phyloP scores from a whole-genome alignment of 2,113 vertebrate species.

The Gadus chalcogrammus region DNA sequence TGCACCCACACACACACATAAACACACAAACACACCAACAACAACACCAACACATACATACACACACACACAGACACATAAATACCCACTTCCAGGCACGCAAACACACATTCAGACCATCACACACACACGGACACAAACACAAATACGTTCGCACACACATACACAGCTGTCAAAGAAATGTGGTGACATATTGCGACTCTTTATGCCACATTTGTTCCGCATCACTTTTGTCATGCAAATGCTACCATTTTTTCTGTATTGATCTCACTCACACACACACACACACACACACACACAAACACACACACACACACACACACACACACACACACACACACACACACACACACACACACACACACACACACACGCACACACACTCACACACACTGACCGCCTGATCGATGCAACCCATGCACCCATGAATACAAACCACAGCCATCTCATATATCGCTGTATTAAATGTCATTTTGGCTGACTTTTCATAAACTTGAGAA shows the following conservation, averaged over 20 bases:
- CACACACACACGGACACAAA: neutral
- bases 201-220: no score
- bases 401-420: neutral
- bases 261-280: neutral
- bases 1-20: no score
- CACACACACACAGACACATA: no score
- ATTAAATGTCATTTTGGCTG: no score
- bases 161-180: neutral
- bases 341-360: slow-evolving; percentile 1
- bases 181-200: no score
- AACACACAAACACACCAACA: no score
- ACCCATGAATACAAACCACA: neutral
- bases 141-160: neutral
- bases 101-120: no score
- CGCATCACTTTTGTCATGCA: no score
- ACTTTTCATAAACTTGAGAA: no score
- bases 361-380: slow-evolving; percentile 2
- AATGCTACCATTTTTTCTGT: neutral
- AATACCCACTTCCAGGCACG: no score
- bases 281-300: slow-evolving; percentile 5
- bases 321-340: slow-evolving; percentile 3
- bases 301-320: neutral
- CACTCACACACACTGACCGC: neutral
- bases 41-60: no score
- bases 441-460: no score